These are phyloP conservation scores for Aplodontia rufa DNA, from an alignment of 2,113 vertebrate species.

Conservation along the genomic window DNA sequence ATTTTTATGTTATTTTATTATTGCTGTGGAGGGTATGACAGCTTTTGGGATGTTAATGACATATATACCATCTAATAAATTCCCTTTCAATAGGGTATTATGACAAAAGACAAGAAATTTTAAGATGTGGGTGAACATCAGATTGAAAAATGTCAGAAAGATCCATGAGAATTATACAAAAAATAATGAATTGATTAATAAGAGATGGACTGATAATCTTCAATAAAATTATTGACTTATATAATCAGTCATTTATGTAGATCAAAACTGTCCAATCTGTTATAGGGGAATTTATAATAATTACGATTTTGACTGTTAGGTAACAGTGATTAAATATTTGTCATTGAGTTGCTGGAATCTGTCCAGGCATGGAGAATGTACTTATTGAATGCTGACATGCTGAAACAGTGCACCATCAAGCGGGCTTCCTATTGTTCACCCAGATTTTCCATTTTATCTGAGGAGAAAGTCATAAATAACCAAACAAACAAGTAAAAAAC, in stretches of 20 bases:
- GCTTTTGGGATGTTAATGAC: not conserved
- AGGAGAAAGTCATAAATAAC: not conserved
- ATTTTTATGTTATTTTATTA: not conserved
- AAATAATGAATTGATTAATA: not conserved
- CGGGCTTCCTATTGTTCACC: rapidly evolving
- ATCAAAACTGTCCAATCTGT: not conserved
- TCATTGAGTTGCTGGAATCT: not conserved
- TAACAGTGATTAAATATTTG: not conserved
- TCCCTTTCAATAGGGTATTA: not conserved
- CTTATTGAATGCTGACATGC: not conserved
- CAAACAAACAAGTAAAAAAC: not conserved
- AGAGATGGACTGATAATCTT: not conserved
- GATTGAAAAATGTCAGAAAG: not conserved
- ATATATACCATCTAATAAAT: not conserved
- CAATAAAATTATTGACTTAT: not conserved
- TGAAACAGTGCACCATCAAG: not conserved
- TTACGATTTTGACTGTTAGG: not conserved
- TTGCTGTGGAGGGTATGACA: not conserved
- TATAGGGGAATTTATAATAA: not conserved
- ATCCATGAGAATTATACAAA: not conserved
- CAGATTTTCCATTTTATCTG: not conserved
- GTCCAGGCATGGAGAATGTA: not conserved
- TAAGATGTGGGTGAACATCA: not conserved
- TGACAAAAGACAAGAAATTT: not conserved
- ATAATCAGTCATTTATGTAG: not conserved